A percentile compares a stretch with the other conserved stretches of the same genome.
These are phyloP conservation scores for Leucophenga montana DNA, from an alignment of 2,888 invertebrate genomes.

Conservation along the genomic window DNA sequence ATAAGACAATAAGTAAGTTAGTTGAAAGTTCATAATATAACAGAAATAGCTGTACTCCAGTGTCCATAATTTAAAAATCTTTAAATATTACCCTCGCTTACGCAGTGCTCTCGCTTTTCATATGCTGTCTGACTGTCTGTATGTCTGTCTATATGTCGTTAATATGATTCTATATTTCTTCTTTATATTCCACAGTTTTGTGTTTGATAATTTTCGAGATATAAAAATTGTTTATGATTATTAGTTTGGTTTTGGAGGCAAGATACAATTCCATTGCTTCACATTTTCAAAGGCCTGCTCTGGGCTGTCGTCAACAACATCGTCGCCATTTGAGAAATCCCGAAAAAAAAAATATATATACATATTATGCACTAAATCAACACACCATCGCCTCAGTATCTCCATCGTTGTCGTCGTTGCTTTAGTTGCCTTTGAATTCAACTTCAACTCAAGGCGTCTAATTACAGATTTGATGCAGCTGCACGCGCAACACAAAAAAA, in stretches of 20 bases:
- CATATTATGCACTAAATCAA: slow-evolving; percentile 19
- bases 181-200: slow-evolving; percentile 35
- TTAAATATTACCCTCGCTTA: too few species aligned
- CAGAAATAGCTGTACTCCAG: too few species aligned
- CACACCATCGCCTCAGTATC: slow-evolving; percentile 7
- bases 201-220: slow-evolving; percentile 53
- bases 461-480: slow-evolving; percentile 59
- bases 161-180: neutral
- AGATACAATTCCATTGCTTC: slow-evolving; percentile 1
- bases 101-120: too few species aligned
- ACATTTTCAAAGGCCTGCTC: neutral
- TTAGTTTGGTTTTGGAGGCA: slow-evolving; percentile 48
- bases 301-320: neutral
- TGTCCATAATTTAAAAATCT: too few species aligned
- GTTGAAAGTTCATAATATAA: too few species aligned
- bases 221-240: slow-evolving; percentile 55
- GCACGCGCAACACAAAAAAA: slow-evolving; percentile 37
- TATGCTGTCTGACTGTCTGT: neutral
- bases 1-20: too few species aligned
- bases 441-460: slow-evolving; percentile 31
- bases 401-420: neutral
- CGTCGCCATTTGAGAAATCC: too few species aligned
- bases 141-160: slow-evolving; percentile 1
- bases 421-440: slow-evolving; percentile 26
- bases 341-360: too few species aligned